Percentiles rank a stretch among this genome's conserved stretches.
Evolutionary conservation across 92 coral and sea anemone genomes (phyloP).

Genomic region (Palythoa caribaeorum): DNA sequence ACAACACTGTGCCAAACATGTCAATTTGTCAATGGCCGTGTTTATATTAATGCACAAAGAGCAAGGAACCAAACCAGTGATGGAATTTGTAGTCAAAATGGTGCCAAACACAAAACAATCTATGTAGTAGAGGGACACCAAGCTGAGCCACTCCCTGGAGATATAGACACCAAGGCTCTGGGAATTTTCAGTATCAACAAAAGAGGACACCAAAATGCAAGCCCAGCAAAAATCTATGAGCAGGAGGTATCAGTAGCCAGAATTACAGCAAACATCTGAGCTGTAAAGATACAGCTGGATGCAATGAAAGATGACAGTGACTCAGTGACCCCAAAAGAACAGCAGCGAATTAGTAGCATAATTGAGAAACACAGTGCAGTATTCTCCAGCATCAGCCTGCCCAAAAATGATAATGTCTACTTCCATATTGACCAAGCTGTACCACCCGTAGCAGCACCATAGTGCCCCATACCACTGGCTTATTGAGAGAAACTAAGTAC

Average conservation of each 20-base stretch:
- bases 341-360: not conserved
- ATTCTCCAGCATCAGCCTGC: conserved; percentile 24
- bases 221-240: not conserved
- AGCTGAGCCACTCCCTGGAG: conserved; percentile 35
- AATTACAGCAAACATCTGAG: conserved; percentile 37
- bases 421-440: conserved; percentile 7
- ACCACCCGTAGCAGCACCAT: conserved; percentile 9
- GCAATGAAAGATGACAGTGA: too few relatives aligned
- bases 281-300: not conserved
- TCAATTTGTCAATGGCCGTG: too few relatives aligned
- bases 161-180: conserved; percentile 36
- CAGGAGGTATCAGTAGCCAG: not conserved
- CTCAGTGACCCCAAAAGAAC: not conserved
- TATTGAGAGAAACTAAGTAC: not conserved
- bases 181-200: conserved; percentile 43
- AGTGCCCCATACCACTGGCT: not conserved
- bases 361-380: conserved; percentile 12
- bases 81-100: too few relatives aligned
- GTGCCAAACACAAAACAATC: too few relatives aligned
- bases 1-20: too few relatives aligned
- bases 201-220: conserved; percentile 19
- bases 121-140: conserved; percentile 38
- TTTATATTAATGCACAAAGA: too few relatives aligned
- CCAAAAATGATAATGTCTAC: conserved; percentile 22
- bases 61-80: too few relatives aligned